Base-by-base conservation (phyloP, 2,113 vertebrate genomes). In the Dipodomys spectabilis region DNA sequence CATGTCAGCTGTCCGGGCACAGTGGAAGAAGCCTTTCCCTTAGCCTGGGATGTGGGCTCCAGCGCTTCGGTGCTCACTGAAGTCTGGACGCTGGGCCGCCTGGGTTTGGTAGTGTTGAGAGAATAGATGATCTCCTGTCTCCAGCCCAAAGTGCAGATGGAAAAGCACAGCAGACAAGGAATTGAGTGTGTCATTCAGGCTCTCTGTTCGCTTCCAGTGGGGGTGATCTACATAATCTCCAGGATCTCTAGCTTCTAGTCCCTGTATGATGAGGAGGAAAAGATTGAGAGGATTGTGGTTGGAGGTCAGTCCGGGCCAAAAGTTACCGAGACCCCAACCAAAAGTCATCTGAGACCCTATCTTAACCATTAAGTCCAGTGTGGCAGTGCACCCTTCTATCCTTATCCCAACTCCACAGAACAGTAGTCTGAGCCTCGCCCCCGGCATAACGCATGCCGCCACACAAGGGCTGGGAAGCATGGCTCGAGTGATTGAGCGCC, bases 61-160 rank as follows among this genome's bases (percentile, higher is more conserved):
- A 39, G 39, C 35, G 16, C 72, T 32, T 1, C 32, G 79, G 7
- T 60, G 18, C 28, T 78, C 45, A 1, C 16, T 9, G 32, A 16
- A 4, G 19, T 3, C 7, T n/a, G n/a, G 27, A 57, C 2, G 64
- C 67, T 77, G 1, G 0, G 28, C 18, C 65, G 68, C 32, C 13
- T 65, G 8, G 45, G 2, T 60, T 44, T n/a, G 28, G 6, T 82
- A 91, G 44, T n/a, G 49, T 67, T 28, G 0, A 20, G 20, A 30
- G 28, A 74, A 32, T 85, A 6, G 30, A 8, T 69, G 10, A 6
- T 6, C 0, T 7, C 3, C 30, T 5, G n/a, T 77, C 45, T 81
- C 73, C 20, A 1, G 12, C 32, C 80, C 35, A 6, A 2, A 8
- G 16, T 5, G 0, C 12, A n/a, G 67, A 30, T n/a, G 57, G 22